Evolutionary conservation across 2,888 invertebrate genomes (phyloP), one percentile per base, ranked within the genome.

Genomic region (Leucoma salicis): DNA sequence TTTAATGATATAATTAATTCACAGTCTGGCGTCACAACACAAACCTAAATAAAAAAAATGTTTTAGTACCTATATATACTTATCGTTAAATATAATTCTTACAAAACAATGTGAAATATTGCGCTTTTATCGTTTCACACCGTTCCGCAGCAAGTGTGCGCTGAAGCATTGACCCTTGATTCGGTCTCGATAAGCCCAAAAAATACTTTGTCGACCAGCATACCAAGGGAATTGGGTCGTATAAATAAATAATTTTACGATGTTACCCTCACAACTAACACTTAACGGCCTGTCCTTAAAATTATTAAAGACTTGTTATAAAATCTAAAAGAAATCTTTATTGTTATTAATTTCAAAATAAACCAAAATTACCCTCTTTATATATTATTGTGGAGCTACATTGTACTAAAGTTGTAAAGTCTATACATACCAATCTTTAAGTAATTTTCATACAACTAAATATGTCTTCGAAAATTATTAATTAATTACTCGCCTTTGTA

Each of bases 231-330:
- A 85, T 82, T 82, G 77, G 85, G 83, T 81, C 82, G 78, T 79
- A 82, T 85, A 83, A 84, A 84, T 83, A 83, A 82, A 83, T 82
- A 82, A 82, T 82, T 82, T 82, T 80, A 81, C 73, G 74, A 82
- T 77, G 79, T 72, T 72, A 73, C 78, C 77, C 70, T 67, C 68
- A 68, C 75, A 74, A 79, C 78, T 79, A 78, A 78, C 77, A 75
- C 74, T 76, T 78, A 78, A 76, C 70, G 60, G 72, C 68, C 60
- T 55, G 53, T 71, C 75, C 74, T 75, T 74, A 76, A 78, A 79
- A 71, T 68, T 74, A 71, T 78, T 76, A 65, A 71, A 70, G 71
- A 70, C 63, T 66, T 58, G 59, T 66, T 67, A 71, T 66, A 66
- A 76, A 78, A 70, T 66, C 63, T 64, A 54, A 66, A 68, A 64